Evolutionary conservation across 2,797 vertebrate genomes (phyloP), one percentile per base, ranked within the genome.

Genomic region (Coregonus sp.): DNA sequence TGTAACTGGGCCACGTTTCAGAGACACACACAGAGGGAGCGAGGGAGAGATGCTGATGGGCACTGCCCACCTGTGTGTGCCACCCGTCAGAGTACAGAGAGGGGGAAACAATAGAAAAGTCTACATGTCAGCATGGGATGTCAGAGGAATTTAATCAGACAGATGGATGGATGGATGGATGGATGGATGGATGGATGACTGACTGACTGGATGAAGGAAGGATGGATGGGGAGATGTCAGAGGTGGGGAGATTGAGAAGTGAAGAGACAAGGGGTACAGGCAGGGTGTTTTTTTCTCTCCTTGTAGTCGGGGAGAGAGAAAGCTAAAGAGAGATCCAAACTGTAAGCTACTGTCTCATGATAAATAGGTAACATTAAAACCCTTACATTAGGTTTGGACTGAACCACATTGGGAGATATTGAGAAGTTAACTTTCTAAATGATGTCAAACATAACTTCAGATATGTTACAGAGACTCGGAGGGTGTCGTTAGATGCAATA

Each of bases 1-100:
- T 82, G 87, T 87, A 84, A 79, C 75, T 56, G 81, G 81, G 89
- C 86, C 84, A 84, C 25, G n/a, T n/a, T n/a, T n/a, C n/a, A n/a
- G n/a, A n/a, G n/a, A n/a, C n/a, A n/a, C n/a, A n/a, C n/a, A n/a
- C n/a, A n/a, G n/a, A n/a, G n/a, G n/a, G n/a, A n/a, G n/a, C n/a
- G n/a, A 68, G 51, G 16, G 51, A 40, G 35, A 1, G 72, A 18
- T 4, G 29, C 56, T 12, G 52, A 35, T 18, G 18, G 47, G 20
- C 25, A 68, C 63, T 77, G 81, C 83, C 86, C 87, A 89, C 85
- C 89, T 89, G 89, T 81, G 84, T 20, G 52, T 15, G 18, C 6
- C 18, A 5, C 4, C 85, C 82, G 70, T 85, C 86, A 75, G 31
- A 69, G 84, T 5, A 9, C 16, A 20, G 16, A 18, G 81, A 12